Base-by-base conservation (phyloP, 2,113 vertebrate genomes). In the Vulpes ferrilata region DNA sequence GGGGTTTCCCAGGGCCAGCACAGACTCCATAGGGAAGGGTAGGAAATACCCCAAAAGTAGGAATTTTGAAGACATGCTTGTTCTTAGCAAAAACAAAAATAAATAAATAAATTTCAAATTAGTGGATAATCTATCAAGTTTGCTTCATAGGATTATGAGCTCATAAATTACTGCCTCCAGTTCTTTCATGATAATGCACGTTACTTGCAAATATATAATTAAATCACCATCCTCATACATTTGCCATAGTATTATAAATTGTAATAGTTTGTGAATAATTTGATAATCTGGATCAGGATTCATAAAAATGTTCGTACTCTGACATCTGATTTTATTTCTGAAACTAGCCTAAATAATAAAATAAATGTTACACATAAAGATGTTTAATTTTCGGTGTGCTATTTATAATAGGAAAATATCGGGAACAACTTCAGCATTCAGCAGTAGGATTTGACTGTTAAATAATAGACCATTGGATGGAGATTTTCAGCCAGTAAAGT, bases 261-360 rank as follows among this genome's bases (percentile, higher is more conserved):
- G 27, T 65, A 82, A 71, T 2, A 30, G 55, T 88, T 83, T 73
- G 43, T 85, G 57, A 96, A 64, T 86, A 43, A 93, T 84, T 83
- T 55, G 60, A 65, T 82, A 17, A 74, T 62, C 76, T 91, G 27
- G 48, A 92, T 69, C 17, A 35, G 48, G 84, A 80, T 51, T 74
- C 35, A 43, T 51, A 64, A 82, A 71, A 96, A n/a, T 35, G 6
- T 38, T 76, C 64, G 19, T 96, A 19, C 7, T 80, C 8, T 57
- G 60, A 5, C 17, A 51, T 62, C 79, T 83, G 59, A 25, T 90
- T 88, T 80, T 65, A 64, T 93, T 96, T 93, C 80, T 51, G 22
- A 88, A 82, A 27, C 23, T 83, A 90, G 59, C 60, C 12, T 48
- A 7, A 48, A 51, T 8, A 86, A 16, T 88, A 57, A 51, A 62